A percentile compares a stretch with the other conserved stretches of the same genome.
Conservation (phyloP, 2,113 vertebrate genomes). For the Aegypius monachus region DNA sequence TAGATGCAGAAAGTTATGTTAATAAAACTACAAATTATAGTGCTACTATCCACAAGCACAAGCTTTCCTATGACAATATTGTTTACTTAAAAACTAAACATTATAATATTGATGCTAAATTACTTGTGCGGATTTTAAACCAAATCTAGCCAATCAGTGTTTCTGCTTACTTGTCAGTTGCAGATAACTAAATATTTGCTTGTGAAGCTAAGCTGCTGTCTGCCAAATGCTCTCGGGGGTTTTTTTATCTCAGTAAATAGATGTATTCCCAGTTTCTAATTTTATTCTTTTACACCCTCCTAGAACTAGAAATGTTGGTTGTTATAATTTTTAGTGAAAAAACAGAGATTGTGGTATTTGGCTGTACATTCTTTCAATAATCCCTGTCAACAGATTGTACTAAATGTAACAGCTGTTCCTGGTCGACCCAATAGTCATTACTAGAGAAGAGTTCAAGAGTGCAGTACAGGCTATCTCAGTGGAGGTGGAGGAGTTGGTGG, state of each 20-base stretch:
- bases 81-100: conserved; percentile 43
- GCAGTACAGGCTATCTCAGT: background rate
- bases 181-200: background rate
- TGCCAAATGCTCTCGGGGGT: background rate
- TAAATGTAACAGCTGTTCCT: background rate
- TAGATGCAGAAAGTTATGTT: conserved; percentile 47
- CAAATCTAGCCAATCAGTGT: background rate
- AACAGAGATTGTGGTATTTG: background rate
- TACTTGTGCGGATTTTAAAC: background rate
- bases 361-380: background rate
- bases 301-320: background rate
- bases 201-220: background rate
- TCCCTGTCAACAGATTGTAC: background rate
- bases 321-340: background rate
- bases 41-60: background rate
- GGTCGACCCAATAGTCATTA: background rate
- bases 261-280: background rate
- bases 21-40: conserved; percentile 44
- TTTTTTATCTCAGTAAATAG: background rate
- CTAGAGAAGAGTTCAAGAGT: background rate
- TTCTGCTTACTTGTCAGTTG: conserved; percentile 34
- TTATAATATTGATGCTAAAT: conserved; percentile 10
- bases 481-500: background rate
- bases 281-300: background rate
- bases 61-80: conserved; percentile 14